phyloP scores from a whole-genome alignment of 2,797 vertebrate genomes.

The Gymnodraco acuticeps region DNA sequence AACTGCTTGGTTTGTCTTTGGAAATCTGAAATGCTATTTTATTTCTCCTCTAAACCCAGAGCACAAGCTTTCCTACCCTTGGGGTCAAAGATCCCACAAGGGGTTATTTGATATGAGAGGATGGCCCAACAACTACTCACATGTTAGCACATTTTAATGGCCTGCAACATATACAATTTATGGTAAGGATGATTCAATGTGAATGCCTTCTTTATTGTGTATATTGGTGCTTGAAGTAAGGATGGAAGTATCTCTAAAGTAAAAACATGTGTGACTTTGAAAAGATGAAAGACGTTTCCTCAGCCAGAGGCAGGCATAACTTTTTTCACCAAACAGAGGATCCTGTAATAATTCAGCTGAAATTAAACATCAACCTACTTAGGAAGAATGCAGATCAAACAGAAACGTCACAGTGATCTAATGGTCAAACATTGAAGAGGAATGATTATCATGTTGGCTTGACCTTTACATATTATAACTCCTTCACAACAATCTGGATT shows the following conservation, averaged over 20 bases:
- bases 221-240: conserved; percentile 9
- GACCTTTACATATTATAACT: not conserved
- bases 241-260: conserved; percentile 25
- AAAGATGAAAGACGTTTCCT: conserved; percentile 30
- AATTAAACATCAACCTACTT: conserved; percentile 16
- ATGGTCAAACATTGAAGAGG: conserved; percentile 4
- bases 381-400: not conserved
- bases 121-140: conserved; percentile 26
- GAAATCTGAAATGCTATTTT: conserved; percentile 48
- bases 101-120: conserved; percentile 28
- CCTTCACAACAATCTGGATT: not conserved
- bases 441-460: not conserved
- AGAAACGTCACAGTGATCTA: conserved; percentile 13
- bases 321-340: conserved; percentile 1
- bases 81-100: conserved; percentile 44
- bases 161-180: not conserved
- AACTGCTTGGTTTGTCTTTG: conserved; percentile 56
- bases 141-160: conserved; percentile 20
- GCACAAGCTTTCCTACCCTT: conserved; percentile 50
- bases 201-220: not conserved
- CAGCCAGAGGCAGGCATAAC: conserved; percentile 6
- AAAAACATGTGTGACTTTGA: conserved; percentile 16
- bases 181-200: not conserved
- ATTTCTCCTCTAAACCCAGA: conserved; percentile 40
- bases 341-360: conserved; percentile 4